These are phyloP conservation scores for Azorinus chamasolen DNA, from an alignment of 2,888 invertebrate species.

Conservation along the genomic window DNA sequence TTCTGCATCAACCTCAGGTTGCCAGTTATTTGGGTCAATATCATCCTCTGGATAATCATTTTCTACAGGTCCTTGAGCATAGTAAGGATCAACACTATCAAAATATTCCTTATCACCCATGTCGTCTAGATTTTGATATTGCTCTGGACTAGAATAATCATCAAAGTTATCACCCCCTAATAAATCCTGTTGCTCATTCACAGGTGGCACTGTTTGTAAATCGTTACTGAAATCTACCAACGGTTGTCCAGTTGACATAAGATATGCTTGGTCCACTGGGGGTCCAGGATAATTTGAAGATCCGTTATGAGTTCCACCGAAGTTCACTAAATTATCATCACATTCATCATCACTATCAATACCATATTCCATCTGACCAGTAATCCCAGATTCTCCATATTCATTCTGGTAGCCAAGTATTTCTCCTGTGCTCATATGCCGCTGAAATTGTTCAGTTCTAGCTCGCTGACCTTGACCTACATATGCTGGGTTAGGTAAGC, in stretches of 20 bases:
- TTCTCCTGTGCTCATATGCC: slow-evolving; percentile 62
- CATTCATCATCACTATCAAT: slow-evolving; percentile 46
- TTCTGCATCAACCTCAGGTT: slow-evolving; percentile 51
- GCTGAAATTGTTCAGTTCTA: slow-evolving; percentile 1
- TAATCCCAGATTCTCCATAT: slow-evolving; percentile 51
- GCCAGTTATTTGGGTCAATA: slow-evolving; percentile 50
- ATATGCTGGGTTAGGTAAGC: slow-evolving; percentile 21
- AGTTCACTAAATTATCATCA: slow-evolving; percentile 30
- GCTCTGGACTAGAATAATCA: slow-evolving; percentile 21
- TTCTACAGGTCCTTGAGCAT: slow-evolving; percentile 4
- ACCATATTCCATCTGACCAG: slow-evolving; percentile 54
- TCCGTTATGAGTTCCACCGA: slow-evolving; percentile 11
- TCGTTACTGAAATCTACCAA: slow-evolving; percentile 26
- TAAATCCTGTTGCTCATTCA: slow-evolving; percentile 12
- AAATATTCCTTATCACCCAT: not conserved
- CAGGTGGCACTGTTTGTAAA: not conserved
- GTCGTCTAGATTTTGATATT: not conserved
- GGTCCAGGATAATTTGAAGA: slow-evolving; percentile 6
- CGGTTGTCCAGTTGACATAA: slow-evolving; percentile 46
- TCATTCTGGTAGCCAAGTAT: slow-evolving; percentile 59
- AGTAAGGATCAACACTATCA: not conserved
- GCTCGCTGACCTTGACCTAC: slow-evolving; percentile 4
- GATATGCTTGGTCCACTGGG: slow-evolving; percentile 28
- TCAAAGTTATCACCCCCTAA: slow-evolving; percentile 9
- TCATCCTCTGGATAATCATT: slow-evolving; percentile 41